Evolutionary conservation across 2,888 invertebrate genomes (phyloP).

Genomic region (Rhagonycha lutea): DNA sequence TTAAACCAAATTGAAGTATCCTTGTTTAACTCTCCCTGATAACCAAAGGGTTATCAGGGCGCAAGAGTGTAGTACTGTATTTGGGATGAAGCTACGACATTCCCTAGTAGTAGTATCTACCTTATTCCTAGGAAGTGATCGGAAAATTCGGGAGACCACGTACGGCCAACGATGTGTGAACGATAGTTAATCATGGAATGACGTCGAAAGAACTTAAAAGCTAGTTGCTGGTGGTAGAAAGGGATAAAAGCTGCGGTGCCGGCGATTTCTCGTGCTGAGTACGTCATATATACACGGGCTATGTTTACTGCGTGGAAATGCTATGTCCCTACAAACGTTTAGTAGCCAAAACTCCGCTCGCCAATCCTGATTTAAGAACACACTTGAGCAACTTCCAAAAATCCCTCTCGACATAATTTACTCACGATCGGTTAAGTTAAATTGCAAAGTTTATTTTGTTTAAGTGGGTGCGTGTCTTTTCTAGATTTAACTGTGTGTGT

Average conservation of each 20-base stretch:
- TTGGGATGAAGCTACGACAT: conserved; percentile 46
- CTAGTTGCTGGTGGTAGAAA: conserved; percentile 48
- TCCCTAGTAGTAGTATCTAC: conserved; percentile 22
- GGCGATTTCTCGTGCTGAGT: conserved; percentile 39
- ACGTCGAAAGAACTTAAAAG: conserved; percentile 33
- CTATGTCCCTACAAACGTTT: conserved; percentile 49
- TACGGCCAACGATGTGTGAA: conserved; percentile 37
- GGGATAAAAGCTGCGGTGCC: conserved; percentile 45
- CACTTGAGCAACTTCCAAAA: conserved; percentile 33
- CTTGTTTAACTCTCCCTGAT: conserved; percentile 48
- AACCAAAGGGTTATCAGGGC: conserved; percentile 58
- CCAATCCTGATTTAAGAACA: conserved; percentile 41
- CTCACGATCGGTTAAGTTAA: conserved; percentile 12
- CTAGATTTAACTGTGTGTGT: conserved; percentile 30
- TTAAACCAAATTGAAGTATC: conserved; percentile 28
- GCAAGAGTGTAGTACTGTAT: conserved; percentile 51
- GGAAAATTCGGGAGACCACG: conserved; percentile 30
- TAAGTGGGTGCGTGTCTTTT: conserved; percentile 34
- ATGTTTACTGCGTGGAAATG: conserved; percentile 49
- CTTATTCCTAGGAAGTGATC: conserved; percentile 30
- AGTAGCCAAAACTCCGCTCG: conserved; percentile 49
- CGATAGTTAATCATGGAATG: conserved; percentile 53
- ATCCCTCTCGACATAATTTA: conserved; percentile 7
- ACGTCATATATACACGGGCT: conserved; percentile 43
- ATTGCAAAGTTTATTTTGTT: conserved; percentile 28